Evolutionary conservation across 2,888 invertebrate genomes (phyloP).

Genomic region (Brassicogethes aeneus): DNA sequence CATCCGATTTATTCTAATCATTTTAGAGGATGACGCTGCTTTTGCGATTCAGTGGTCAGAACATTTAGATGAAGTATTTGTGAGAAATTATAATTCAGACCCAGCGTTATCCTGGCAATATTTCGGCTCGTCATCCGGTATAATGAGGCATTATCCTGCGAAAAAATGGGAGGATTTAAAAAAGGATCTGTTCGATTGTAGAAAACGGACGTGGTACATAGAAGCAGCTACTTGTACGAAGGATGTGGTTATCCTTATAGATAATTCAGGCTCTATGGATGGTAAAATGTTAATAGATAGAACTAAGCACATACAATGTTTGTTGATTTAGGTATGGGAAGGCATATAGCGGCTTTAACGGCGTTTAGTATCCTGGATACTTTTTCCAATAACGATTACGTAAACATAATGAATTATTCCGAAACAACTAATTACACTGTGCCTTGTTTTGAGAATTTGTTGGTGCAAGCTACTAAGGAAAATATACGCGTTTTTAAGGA

Average conservation of each 20-base stretch:
- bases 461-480: slow-evolving; percentile 85
- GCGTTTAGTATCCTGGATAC: slow-evolving; percentile 85
- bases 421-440: slow-evolving; percentile 62
- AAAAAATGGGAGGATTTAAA: slow-evolving; percentile 36
- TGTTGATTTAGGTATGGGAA: slow-evolving; percentile 34
- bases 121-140: slow-evolving; percentile 90
- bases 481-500: slow-evolving; percentile 68
- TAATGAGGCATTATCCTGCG: slow-evolving; percentile 82
- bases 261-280: slow-evolving; percentile 94
- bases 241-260: slow-evolving; percentile 90
- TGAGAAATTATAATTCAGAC: slow-evolving; percentile 77
- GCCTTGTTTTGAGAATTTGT: slow-evolving; percentile 70
- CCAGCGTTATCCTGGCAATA: slow-evolving; percentile 95
- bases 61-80: slow-evolving; percentile 72
- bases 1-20: slow-evolving; percentile 2
- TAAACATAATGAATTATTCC: slow-evolving; percentile 83
- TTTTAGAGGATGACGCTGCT: slow-evolving; percentile 44
- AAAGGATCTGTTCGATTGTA: slow-evolving; percentile 71
- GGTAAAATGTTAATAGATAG: slow-evolving; percentile 42
- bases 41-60: slow-evolving; percentile 89
- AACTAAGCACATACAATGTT: background rate
- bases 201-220: slow-evolving; percentile 91
- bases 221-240: slow-evolving; percentile 97
- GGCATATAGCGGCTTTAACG: slow-evolving; percentile 75
- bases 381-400: slow-evolving; percentile 94